Conservation (phyloP, 2,797 vertebrate species). For the Gallirallus australis region DNA sequence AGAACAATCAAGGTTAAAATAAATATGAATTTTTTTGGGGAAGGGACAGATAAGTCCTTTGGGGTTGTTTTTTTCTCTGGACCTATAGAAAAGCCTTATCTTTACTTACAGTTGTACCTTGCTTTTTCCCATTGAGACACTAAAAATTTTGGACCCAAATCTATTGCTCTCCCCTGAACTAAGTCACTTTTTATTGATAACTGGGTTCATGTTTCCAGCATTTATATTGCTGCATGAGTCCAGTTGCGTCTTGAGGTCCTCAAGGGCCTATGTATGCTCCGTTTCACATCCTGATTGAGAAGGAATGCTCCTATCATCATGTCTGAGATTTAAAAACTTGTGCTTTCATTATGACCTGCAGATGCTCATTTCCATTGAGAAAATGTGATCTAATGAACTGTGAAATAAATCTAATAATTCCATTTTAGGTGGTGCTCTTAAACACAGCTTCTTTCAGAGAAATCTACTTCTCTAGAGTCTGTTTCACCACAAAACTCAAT, state of each 20-base stretch:
- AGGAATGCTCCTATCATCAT: background rate
- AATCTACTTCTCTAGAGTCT: background rate
- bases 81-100: background rate
- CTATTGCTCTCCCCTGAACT: background rate
- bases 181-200: background rate
- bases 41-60: background rate
- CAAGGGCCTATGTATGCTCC: fast-evolving
- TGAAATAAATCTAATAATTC: slow-evolving; percentile 51
- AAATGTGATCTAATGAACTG: background rate
- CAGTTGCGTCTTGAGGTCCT: background rate
- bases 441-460: slow-evolving; percentile 29
- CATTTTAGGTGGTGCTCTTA: slow-evolving; percentile 44
- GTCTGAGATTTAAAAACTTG: background rate
- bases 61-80: background rate
- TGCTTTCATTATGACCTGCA: background rate
- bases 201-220: background rate
- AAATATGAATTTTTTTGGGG: background rate
- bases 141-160: background rate
- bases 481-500: slow-evolving; percentile 58
- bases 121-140: background rate
- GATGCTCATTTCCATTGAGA: background rate
- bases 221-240: background rate
- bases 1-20: background rate
- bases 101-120: background rate
- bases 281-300: background rate